Evolutionary conservation across 2,888 invertebrate species (phyloP).

Genomic region (Megamerina dolium): DNA sequence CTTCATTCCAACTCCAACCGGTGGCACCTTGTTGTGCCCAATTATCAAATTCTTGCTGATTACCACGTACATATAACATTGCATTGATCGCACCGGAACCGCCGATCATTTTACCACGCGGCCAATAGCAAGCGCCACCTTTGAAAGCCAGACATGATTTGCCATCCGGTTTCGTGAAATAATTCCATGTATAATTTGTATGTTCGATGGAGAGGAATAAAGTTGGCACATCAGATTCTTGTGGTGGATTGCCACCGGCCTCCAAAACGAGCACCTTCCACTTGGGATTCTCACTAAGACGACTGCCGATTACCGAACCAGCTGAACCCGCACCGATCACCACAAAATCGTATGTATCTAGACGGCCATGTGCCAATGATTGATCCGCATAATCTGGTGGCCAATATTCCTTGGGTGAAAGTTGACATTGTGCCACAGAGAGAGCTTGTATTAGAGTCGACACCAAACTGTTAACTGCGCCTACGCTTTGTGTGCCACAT

Average conservation of each 20-base stretch:
- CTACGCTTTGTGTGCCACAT: conserved; percentile 30
- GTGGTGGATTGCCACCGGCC: conserved; percentile 30
- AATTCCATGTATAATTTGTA: conserved; percentile 33
- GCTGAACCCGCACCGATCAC: conserved; percentile 48
- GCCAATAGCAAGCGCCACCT: conserved; percentile 51
- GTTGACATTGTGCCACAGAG: conserved; percentile 54
- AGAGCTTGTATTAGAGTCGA: conserved; percentile 51
- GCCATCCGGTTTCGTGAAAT: conserved; percentile 32
- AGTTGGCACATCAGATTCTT: conserved; percentile 29
- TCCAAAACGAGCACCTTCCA: conserved; percentile 30
- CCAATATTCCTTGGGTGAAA: conserved; percentile 51
- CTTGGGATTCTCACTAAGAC: conserved; percentile 30
- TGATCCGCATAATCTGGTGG: conserved; percentile 49
- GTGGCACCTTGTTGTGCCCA: conserved; percentile 59
- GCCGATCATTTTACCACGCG: conserved; percentile 60
- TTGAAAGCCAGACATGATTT: conserved; percentile 28
- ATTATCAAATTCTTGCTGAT: conserved; percentile 58
- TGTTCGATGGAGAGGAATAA: conserved; percentile 24
- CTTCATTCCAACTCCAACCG: conserved; percentile 69
- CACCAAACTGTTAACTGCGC: conserved; percentile 49
- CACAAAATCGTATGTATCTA: conserved; percentile 40
- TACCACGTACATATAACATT: conserved; percentile 62
- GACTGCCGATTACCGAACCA: conserved; percentile 38
- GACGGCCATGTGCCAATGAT: conserved; percentile 32
- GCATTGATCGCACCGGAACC: conserved; percentile 61